A percentile compares a stretch with the other conserved stretches of the same genome.
These are phyloP conservation scores for Neosalanx taihuensis DNA, from an alignment of 2,797 vertebrate species.

Conservation along the genomic window DNA sequence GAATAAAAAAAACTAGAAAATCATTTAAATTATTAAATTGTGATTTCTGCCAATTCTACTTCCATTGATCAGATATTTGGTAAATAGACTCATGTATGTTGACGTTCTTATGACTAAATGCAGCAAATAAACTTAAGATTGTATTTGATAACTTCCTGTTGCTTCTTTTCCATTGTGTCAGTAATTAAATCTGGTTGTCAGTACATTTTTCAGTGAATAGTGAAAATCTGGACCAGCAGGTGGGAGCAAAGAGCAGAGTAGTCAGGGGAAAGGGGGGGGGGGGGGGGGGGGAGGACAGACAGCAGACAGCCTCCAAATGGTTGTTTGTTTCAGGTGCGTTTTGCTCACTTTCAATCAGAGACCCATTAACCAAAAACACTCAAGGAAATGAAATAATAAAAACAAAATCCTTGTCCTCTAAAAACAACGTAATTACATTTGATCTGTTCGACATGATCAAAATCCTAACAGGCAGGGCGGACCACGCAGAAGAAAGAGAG, in stretches of 20 bases:
- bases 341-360: background rate
- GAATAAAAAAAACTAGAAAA: constrained; percentile 35
- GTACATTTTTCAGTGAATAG: background rate
- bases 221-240: background rate
- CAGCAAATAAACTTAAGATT: background rate
- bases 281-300: background rate
- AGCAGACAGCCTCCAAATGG: background rate
- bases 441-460: background rate
- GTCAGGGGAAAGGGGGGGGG: background rate
- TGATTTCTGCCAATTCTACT: constrained; percentile 26
- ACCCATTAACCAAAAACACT: background rate
- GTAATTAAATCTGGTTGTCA: background rate
- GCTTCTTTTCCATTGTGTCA: background rate
- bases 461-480: background rate
- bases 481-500: background rate
- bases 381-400: background rate
- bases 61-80: background rate
- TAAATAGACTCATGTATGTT: background rate
- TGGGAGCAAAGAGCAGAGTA: constrained; percentile 10
- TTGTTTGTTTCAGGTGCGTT: background rate
- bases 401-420: background rate
- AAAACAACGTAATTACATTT: background rate
- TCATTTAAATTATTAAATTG: constrained; percentile 48
- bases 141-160: background rate
- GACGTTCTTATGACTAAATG: constrained; percentile 7